These are phyloP conservation scores for Luperina testacea DNA, from an alignment of 2,888 invertebrate species.

Conservation along the genomic window DNA sequence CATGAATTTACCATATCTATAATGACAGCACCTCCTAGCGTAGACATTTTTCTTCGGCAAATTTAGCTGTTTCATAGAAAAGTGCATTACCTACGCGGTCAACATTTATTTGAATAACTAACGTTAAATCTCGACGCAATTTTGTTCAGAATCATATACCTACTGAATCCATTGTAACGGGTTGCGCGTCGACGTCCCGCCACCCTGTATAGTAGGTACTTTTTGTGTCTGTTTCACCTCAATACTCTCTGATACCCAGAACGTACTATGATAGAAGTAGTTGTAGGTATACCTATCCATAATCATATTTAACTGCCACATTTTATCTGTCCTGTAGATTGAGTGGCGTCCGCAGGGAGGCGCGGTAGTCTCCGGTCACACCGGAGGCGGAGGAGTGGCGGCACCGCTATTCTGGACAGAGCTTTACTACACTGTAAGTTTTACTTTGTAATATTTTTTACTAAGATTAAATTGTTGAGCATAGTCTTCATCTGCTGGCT, in stretches of 20 bases:
- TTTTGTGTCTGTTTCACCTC: background rate
- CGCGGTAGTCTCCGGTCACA: constrained; percentile 17
- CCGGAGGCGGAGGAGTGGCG: constrained; percentile 17
- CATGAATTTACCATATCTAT: background rate
- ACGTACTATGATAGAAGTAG: background rate
- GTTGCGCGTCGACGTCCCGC: background rate
- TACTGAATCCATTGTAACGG: background rate
- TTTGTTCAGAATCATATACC: background rate
- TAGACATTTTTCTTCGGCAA: background rate
- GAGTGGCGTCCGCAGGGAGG: constrained; percentile 45
- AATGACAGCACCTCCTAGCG: too few species aligned
- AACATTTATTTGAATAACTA: background rate
- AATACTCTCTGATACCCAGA: background rate
- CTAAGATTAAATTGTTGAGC: background rate
- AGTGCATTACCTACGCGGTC: background rate
- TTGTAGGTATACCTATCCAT: background rate
- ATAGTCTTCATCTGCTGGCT: too few species aligned
- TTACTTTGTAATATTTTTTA: background rate
- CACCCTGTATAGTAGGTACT: background rate
- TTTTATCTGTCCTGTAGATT: constrained; percentile 44
- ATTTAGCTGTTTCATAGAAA: background rate
- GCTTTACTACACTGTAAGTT: background rate
- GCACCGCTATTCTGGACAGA: constrained; percentile 46
- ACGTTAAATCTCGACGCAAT: background rate
- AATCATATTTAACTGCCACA: constrained; percentile 30